Conservation (phyloP, 1,140 invertebrate species). For the Drosophila sulfurigaster region DNA sequence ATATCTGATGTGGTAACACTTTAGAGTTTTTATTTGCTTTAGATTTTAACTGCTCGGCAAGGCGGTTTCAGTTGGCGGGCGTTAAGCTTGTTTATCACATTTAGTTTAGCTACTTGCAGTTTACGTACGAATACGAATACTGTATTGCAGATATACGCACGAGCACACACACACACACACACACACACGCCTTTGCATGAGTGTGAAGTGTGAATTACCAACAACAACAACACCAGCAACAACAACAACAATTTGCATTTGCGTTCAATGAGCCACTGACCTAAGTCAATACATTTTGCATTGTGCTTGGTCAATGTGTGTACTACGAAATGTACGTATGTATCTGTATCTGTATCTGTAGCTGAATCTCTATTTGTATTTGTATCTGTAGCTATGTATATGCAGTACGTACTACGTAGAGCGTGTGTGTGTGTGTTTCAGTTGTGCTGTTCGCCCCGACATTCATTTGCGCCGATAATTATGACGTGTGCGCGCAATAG, state of each 20-base stretch:
- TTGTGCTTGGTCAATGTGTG: constrained; percentile 53
- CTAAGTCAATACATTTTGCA: constrained; percentile 83
- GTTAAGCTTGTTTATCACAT: constrained; percentile 80
- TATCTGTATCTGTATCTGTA: constrained; percentile 45
- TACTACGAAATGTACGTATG: constrained; percentile 42
- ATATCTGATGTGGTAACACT: constrained; percentile 73
- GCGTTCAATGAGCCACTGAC: constrained; percentile 84
- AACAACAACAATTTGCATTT: constrained; percentile 82
- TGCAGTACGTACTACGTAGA: constrained; percentile 30
- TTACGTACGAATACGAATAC: constrained; percentile 41
- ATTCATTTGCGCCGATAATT: constrained; percentile 77
- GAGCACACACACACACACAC: constrained; percentile 7
- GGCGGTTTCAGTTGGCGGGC: constrained; percentile 42
- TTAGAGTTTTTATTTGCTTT: constrained; percentile 54
- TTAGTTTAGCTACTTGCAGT: constrained; percentile 77
- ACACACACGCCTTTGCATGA: constrained; percentile 20
- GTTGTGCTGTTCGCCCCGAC: constrained; percentile 35
- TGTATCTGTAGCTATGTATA: constrained; percentile 20
- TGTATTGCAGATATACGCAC: constrained; percentile 61
- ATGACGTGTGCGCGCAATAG: constrained; percentile 63
- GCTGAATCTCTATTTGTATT: constrained; percentile 20
- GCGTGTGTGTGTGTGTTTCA: constrained; percentile 30
- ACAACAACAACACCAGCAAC: constrained; percentile 51
- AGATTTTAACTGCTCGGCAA: constrained; percentile 65
- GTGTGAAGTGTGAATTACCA: constrained; percentile 80